Percentiles rank a stretch among this genome's conserved stretches.
Evolutionary conservation across 2,888 invertebrate genomes (phyloP).

Genomic region (Timandra comae): DNA sequence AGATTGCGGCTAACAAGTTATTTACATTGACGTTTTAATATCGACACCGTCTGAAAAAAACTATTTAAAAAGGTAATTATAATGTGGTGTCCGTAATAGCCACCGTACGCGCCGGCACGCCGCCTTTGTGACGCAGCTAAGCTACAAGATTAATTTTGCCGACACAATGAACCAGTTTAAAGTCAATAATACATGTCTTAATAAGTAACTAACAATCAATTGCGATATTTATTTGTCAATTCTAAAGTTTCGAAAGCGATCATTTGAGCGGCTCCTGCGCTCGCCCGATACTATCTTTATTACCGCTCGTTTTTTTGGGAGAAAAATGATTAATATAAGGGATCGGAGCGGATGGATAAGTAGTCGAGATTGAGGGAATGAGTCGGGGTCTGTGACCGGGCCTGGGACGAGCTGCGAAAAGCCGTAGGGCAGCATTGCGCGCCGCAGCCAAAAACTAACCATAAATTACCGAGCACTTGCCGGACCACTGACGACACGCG

Average conservation of each 20-base stretch:
- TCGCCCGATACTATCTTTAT: constrained; percentile 62
- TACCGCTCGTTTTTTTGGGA: constrained; percentile 52
- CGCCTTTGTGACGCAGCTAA: constrained; percentile 70
- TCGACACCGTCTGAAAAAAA: constrained; percentile 65
- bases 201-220: constrained; percentile 52
- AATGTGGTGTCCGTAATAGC: constrained; percentile 68
- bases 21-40: constrained; percentile 78
- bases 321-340: constrained; percentile 70
- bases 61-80: constrained; percentile 76
- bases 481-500: constrained; percentile 66
- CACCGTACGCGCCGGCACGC: constrained; percentile 64
- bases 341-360: constrained; percentile 70
- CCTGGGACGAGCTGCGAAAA: constrained; percentile 47
- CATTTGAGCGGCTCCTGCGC: constrained; percentile 41
- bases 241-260: constrained; percentile 57
- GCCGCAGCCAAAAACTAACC: constrained; percentile 75
- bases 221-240: constrained; percentile 69
- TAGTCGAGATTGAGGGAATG: constrained; percentile 72
- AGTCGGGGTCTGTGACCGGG: constrained; percentile 71
- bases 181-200: constrained; percentile 62
- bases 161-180: constrained; percentile 68
- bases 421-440: constrained; percentile 72
- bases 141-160: constrained; percentile 72
- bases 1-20: constrained; percentile 78
- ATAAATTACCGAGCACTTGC: constrained; percentile 76